phyloP scores from a whole-genome alignment of 2,113 vertebrate species.

The Stomatorhinus ivindoensis region DNA sequence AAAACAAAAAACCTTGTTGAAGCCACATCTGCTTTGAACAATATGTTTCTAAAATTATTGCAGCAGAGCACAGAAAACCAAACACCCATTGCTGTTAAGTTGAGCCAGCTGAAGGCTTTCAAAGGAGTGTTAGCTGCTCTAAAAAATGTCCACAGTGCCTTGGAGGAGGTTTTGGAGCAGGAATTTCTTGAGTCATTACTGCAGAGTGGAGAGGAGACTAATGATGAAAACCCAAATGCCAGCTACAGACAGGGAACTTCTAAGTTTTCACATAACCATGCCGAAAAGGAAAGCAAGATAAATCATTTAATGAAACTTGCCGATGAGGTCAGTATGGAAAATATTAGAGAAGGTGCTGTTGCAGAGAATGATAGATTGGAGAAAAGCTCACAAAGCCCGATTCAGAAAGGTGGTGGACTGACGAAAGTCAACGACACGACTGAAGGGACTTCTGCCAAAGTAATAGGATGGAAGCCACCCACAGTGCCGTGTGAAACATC shows the following conservation, averaged over 20 bases:
- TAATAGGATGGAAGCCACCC: neutral
- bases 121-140: constrained; percentile 77
- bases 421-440: neutral
- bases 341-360: neutral
- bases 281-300: neutral
- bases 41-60: constrained; percentile 77
- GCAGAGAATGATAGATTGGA: neutral
- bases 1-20: constrained; percentile 85
- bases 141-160: constrained; percentile 65
- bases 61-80: constrained; percentile 61
- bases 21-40: constrained; percentile 76
- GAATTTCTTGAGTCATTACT: constrained; percentile 68
- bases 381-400: neutral
- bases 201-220: constrained; percentile 39
- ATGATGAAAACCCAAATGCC: neutral
- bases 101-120: constrained; percentile 78
- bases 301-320: neutral
- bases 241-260: constrained; percentile 25
- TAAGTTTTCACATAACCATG: constrained; percentile 13
- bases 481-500: neutral
- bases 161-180: constrained; percentile 75
- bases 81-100: constrained; percentile 51
- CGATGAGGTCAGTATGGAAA: constrained; percentile 4
- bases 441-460: neutral
- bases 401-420: constrained; percentile 40